Evolutionary conservation across 2,113 vertebrate species (phyloP).

Genomic region (Cephalopholis sonnerati): DNA sequence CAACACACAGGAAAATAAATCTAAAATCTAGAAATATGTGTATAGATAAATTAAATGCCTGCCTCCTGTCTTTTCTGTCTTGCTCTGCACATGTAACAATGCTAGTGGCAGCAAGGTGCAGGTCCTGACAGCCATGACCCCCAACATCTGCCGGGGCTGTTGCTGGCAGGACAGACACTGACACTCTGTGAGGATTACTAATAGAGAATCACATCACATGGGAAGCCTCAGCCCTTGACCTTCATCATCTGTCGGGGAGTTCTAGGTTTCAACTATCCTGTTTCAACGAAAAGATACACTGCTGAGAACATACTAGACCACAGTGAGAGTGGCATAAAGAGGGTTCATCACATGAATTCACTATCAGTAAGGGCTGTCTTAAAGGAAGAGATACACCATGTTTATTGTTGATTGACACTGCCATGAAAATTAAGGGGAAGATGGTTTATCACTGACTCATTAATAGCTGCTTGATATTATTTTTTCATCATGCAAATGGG

Average conservation of each 20-base stretch:
- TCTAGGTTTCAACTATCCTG: conserved; percentile 51
- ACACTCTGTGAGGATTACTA: conserved; percentile 7
- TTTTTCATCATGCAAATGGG: too few species aligned
- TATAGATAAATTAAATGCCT: neutral
- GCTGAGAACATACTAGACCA: conserved; percentile 24
- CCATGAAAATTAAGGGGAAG: too few species aligned
- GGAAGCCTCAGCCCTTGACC: conserved; percentile 67
- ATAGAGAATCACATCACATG: conserved; percentile 49
- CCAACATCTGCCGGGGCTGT: conserved; percentile 45
- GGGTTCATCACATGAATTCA: conserved; percentile 3
- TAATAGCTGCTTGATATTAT: too few species aligned
- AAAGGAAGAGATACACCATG: too few species aligned
- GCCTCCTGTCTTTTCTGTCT: neutral
- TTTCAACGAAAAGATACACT: conserved; percentile 48
- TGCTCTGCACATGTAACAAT: neutral
- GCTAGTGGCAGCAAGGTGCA: neutral
- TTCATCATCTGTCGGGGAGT: conserved; percentile 64
- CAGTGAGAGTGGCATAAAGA: neutral
- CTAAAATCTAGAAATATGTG: too few species aligned
- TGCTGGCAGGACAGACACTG: conserved; percentile 9
- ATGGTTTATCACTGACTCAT: too few species aligned
- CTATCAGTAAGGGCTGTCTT: neutral
- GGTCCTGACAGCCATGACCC: conserved; percentile 16
- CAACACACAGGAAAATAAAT: too few species aligned
- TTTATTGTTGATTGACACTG: too few species aligned